Conservation (phyloP, 2,797 vertebrate genomes). For the Pristis pectinata region DNA sequence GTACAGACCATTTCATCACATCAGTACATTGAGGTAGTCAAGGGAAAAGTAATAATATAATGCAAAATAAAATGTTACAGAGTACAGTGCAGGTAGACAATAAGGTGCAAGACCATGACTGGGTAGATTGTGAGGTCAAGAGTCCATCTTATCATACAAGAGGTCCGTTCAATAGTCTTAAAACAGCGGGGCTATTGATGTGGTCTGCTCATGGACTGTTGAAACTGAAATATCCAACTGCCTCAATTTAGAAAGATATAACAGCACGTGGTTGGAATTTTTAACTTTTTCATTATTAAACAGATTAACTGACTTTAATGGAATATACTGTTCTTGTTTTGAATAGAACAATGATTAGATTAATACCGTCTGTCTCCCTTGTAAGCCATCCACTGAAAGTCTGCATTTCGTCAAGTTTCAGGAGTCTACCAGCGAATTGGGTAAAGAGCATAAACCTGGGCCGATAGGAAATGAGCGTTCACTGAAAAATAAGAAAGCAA, state of each 20-base stretch:
- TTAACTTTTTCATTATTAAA: too few species aligned
- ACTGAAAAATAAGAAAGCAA: slow-evolving; percentile 48
- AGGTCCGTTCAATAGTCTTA: too few species aligned
- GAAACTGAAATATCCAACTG: neutral
- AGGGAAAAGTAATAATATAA: too few species aligned
- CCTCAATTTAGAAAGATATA: neutral
- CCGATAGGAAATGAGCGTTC: slow-evolving; percentile 56
- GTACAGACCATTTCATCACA: too few species aligned
- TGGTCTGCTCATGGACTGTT: neutral
- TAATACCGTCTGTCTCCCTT: neutral
- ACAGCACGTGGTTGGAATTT: neutral
- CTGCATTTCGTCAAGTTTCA: neutral
- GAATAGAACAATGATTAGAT: neutral
- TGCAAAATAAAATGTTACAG: too few species aligned
- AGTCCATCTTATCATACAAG: too few species aligned
- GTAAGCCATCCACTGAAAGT: neutral
- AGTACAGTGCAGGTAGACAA: too few species aligned
- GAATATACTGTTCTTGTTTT: neutral
- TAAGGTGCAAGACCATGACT: too few species aligned
- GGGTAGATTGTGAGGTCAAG: too few species aligned
- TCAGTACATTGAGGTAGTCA: too few species aligned
- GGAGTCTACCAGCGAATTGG: slow-evolving; percentile 38
- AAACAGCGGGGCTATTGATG: neutral
- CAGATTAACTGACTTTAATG: neutral
- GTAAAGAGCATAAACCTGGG: slow-evolving; percentile 48